Percentiles rank a stretch among this genome's conserved stretches.
Evolutionary conservation across 2,888 invertebrate genomes (phyloP).

Genomic region (Zygaena filipendulae): DNA sequence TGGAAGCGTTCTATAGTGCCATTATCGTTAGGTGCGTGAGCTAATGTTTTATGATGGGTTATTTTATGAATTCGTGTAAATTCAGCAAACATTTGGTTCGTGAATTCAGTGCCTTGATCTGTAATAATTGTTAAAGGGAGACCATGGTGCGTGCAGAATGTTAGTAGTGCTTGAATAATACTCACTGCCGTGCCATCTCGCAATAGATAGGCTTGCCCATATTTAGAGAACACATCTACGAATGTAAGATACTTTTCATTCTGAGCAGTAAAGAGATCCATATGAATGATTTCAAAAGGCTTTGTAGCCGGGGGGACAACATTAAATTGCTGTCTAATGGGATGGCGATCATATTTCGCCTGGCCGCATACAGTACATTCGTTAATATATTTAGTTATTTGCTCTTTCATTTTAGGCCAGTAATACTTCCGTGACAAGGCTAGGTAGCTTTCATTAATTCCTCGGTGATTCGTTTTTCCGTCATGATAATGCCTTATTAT

Average conservation of each 20-base stretch:
- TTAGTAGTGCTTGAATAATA: slow-evolving; percentile 9
- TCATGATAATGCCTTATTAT: slow-evolving; percentile 20
- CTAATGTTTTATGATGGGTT: slow-evolving; percentile 10
- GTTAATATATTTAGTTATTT: slow-evolving; percentile 19
- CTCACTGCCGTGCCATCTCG: slow-evolving; percentile 12
- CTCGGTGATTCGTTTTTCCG: slow-evolving; percentile 20
- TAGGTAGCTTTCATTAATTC: slow-evolving; percentile 18
- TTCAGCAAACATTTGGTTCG: slow-evolving; percentile 17
- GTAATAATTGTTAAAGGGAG: slow-evolving; percentile 15
- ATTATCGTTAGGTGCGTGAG: slow-evolving; percentile 16
- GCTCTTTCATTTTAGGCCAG: slow-evolving; percentile 21
- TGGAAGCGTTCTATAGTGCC: slow-evolving; percentile 15
- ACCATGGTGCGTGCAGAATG: slow-evolving; percentile 17
- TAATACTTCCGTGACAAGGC: slow-evolving; percentile 17
- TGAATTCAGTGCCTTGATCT: slow-evolving; percentile 19
- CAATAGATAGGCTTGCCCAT: slow-evolving; percentile 13
- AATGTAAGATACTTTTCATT: slow-evolving; percentile 11
- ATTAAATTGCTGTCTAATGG: slow-evolving; percentile 13
- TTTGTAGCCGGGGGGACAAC: slow-evolving; percentile 14
- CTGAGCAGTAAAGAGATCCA: slow-evolving; percentile 12
- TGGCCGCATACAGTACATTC: slow-evolving; percentile 16
- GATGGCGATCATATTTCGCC: slow-evolving; percentile 17
- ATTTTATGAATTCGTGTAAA: slow-evolving; percentile 13
- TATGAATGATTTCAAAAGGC: slow-evolving; percentile 16
- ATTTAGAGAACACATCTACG: slow-evolving; percentile 12